phyloP scores from a whole-genome alignment of 2,113 vertebrate genomes.

The Calyptommatus sinebrachiatus region DNA sequence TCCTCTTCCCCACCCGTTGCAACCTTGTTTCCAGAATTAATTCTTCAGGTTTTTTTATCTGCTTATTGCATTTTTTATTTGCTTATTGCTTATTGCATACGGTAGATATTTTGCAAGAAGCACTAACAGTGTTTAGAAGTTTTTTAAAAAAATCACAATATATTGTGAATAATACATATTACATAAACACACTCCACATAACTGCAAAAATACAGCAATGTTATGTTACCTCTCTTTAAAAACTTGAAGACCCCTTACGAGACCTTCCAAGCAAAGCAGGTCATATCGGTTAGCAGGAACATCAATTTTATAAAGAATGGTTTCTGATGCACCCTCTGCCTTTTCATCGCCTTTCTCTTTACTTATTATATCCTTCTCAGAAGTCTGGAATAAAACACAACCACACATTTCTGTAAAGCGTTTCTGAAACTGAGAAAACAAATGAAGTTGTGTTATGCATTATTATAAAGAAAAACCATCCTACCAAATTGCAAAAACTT shows the following conservation, averaged over 20 bases:
- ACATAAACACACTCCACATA: neutral
- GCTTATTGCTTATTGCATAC: neutral
- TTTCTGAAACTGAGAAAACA: neutral
- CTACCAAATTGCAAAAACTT: neutral
- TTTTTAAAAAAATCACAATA: too few species aligned
- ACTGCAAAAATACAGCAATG: neutral
- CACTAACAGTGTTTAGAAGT: fast-evolving
- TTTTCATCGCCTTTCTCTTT: constrained; percentile 88
- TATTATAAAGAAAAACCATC: too few species aligned
- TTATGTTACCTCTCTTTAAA: constrained; percentile 88
- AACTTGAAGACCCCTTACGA: constrained; percentile 92
- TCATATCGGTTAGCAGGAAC: constrained; percentile 97
- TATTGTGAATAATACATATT: too few species aligned
- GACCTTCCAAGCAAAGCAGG: constrained; percentile 92
- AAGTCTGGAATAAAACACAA: constrained; percentile 78
- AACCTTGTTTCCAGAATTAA: too few species aligned
- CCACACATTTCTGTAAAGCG: neutral
- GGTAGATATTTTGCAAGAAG: neutral
- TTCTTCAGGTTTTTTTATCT: neutral
- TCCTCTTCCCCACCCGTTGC: too few species aligned
- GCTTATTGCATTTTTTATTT: neutral
- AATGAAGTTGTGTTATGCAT: too few species aligned
- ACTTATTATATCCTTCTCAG: constrained; percentile 93
- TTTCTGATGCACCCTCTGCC: constrained; percentile 89
- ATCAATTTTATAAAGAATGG: constrained; percentile 92